Evolutionary conservation across 1,140 invertebrate species (phyloP), one percentile per base, ranked within the genome.

Genomic region (Rhynchophorus ferrugineus): DNA sequence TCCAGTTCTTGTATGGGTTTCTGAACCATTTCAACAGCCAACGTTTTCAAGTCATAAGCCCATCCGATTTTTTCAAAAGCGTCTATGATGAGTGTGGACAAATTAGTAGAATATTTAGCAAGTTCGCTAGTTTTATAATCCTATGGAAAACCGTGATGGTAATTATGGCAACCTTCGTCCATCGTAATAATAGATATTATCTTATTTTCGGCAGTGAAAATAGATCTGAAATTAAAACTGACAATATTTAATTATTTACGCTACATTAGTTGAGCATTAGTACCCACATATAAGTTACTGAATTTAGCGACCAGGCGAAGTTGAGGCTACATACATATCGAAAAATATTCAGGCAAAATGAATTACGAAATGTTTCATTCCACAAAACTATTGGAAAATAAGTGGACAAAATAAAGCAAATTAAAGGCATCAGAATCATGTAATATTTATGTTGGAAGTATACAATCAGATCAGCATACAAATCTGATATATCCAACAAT

Each of bases 301-400:
- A 93, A 70, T 98, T 98, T 0, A 98, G 93, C 33, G 93, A 73
- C 94, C 95, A 98, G 2, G 95, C 98, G 56, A 85, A 82, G 66
- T 99, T 91, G 13, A 98, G 74, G 7, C 84, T 87, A 61, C 88
- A 81, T 8, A 81, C 78, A 71, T 95, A 98, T 21, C 95, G 81
- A 62, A 95, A 80, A 60, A 96, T 71, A 2, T 84, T 82, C 1
- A 95, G 76, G 68, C 90, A 91, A 73, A 86, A 95, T 1, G 90
- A 78, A 62, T 87, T 89, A 5, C 65, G 59, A 63, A 82, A 82
- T 0, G 78, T 78, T 72, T 99, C 95, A 37, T 78, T 78, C 92
- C 93, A 98, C 2, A 76, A 74, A 57, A 84, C 85, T 37, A 87
- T 81, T 0, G 95, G 91, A 22, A 94, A 74, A 0, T 84, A 3